phyloP scores from a whole-genome alignment of 2,797 vertebrate species.

The Mus minutoides region DNA sequence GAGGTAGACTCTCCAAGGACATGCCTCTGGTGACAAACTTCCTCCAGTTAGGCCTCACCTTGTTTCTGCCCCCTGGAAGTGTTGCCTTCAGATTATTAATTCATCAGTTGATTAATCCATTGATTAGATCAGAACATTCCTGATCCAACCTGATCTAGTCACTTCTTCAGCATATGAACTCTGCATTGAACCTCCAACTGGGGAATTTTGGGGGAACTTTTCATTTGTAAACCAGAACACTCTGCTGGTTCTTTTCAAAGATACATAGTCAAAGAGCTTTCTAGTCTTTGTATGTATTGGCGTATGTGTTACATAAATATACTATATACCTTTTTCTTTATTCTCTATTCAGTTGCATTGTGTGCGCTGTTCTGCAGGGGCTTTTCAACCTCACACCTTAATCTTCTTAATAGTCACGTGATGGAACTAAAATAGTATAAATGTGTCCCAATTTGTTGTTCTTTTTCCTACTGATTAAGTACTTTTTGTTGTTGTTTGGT shows the following conservation, averaged over 20 bases:
- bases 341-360: background rate
- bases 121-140: background rate
- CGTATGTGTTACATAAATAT: slow-evolving; percentile 21
- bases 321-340: background rate
- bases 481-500: background rate
- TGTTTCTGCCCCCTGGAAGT: background rate
- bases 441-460: slow-evolving; percentile 19
- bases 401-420: background rate
- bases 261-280: background rate
- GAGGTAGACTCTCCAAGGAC: background rate
- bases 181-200: background rate
- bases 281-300: slow-evolving; percentile 28
- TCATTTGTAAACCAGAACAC: background rate
- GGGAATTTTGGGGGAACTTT: background rate
- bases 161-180: background rate
- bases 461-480: background rate
- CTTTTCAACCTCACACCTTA: slow-evolving; percentile 31
- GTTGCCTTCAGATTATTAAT: background rate
- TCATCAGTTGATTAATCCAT: background rate
- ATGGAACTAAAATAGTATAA: background rate
- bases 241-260: background rate
- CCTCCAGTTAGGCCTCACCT: background rate
- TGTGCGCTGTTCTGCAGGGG: background rate
- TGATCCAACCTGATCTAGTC: no score
- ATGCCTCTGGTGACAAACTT: background rate